Evolutionary conservation across 2,888 invertebrate genomes (phyloP).

Genomic region (Peribatodes rhomboidaria): DNA sequence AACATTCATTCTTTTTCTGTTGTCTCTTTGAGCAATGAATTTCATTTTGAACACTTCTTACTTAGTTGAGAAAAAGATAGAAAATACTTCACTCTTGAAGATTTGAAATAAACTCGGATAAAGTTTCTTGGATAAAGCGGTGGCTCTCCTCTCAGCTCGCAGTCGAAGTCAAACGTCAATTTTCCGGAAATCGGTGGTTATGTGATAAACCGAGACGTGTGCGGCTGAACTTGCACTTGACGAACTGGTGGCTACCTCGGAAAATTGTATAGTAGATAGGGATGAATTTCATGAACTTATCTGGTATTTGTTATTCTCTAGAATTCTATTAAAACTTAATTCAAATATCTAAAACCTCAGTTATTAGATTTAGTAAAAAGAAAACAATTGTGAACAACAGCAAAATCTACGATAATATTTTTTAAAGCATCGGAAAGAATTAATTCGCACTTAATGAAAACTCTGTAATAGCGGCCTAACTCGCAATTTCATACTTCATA

Average conservation of each 20-base stretch:
- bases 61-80: slow-evolving; percentile 1
- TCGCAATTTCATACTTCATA: no score
- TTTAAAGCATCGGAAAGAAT: no score
- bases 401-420: no score
- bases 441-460: no score
- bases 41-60: background rate
- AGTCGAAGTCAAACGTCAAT: slow-evolving; percentile 68
- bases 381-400: no score
- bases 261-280: background rate
- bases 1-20: background rate
- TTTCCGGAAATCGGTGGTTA: slow-evolving; percentile 71
- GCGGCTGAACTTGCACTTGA: slow-evolving; percentile 30
- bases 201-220: slow-evolving; percentile 67
- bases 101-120: slow-evolving; percentile 51
- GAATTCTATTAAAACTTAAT: no score
- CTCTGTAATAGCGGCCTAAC: no score
- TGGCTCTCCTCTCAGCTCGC: slow-evolving; percentile 51
- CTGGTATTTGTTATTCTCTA: background rate
- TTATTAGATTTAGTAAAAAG: no score
- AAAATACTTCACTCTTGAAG: background rate
- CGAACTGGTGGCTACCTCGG: background rate
- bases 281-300: background rate
- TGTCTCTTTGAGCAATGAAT: background rate
- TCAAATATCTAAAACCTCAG: no score
- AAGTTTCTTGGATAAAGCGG: slow-evolving; percentile 59